Conservation (phyloP, 1,140 invertebrate species). For the Macrobrachium nipponense region DNA sequence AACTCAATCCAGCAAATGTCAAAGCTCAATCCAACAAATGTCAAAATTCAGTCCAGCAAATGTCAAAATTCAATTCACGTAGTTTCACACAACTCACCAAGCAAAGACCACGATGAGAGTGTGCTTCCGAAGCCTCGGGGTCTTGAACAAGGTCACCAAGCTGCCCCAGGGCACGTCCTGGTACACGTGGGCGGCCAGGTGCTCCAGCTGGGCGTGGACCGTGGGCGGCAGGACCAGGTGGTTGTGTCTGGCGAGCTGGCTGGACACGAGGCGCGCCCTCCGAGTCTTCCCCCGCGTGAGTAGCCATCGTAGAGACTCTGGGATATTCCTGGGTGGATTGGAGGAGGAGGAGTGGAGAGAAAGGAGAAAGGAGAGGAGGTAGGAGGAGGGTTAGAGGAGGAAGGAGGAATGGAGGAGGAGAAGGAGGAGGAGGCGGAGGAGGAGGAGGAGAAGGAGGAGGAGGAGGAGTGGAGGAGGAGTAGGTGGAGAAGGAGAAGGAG, state of each 20-base stretch:
- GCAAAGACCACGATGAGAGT: slow-evolving; percentile 61
- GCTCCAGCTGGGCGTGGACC: slow-evolving; percentile 53
- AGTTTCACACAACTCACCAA: slow-evolving; percentile 51
- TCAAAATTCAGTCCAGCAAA: no score
- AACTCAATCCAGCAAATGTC: no score
- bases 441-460: no score
- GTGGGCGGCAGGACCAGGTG: slow-evolving; percentile 55
- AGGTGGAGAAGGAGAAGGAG: neutral
- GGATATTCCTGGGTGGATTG: slow-evolving; percentile 64
- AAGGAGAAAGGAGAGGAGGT: neutral
- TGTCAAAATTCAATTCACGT: neutral
- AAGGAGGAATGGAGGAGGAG: no score
- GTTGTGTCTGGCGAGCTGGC: slow-evolving; percentile 61
- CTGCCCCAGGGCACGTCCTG: slow-evolving; percentile 33
- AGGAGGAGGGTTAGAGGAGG: neutral
- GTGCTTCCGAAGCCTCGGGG: slow-evolving; percentile 41
- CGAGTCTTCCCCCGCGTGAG: slow-evolving; percentile 60
- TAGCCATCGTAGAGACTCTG: slow-evolving; percentile 65
- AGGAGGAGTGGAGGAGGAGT: neutral
- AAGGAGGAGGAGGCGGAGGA: no score
- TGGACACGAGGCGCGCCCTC: slow-evolving; percentile 53
- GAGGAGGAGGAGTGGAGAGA: neutral
- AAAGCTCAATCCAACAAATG: no score
- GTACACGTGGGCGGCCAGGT: slow-evolving; percentile 45
- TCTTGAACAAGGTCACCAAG: slow-evolving; percentile 51